Evolutionary conservation across 2,888 invertebrate genomes (phyloP), one percentile per base, ranked within the genome.

Genomic region (Xestia xanthographa): DNA sequence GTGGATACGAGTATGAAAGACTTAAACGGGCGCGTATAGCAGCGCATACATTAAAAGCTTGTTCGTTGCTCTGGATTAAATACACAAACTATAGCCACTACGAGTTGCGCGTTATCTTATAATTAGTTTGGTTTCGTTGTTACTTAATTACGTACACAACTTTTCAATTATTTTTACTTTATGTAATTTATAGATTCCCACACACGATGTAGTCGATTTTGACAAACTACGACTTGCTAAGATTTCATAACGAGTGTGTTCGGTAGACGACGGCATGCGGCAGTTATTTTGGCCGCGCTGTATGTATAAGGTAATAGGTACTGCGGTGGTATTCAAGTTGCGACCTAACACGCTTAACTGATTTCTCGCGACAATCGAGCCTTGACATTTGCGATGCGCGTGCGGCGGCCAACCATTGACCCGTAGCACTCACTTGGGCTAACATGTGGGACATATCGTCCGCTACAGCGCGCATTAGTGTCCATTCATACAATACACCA

Each of bases 341-440:
- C 72, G 75, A 83, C 69, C 77, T 80, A 81, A 87, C 79, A 81
- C 72, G 86, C 86, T 80, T 77, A 88, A 87, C 84, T 87, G 88
- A 89, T 86, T 88, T 84, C 84, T 84, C 75, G 87, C 88, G 88
- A 90, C 88, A 87, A 89, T 87, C 87, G 87, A 89, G 88, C 95
- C 95, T 94, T 95, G 95, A 94, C 95, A 95, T 95, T 94, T 93
- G 92, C 90, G 87, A 86, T 82, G 92, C 89, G 91, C 93, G 93
- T 93, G 92, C 91, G 85, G 80, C 90, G 91, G 91, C 87, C 89
- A 92, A 88, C 88, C 94, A 91, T 92, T 95, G 95, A 95, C 94
- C 95, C 89, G 93, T 86, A 83, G 90, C 87, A 84, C 88, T 89
- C 91, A 90, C 91, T 91, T 87, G 88, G 89, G 80, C 92, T 92